A percentile compares a stretch with the other conserved stretches of the same genome.
Evolutionary conservation across 2,797 vertebrate species (phyloP).

Genomic region (Eidolon dupreanum): DNA sequence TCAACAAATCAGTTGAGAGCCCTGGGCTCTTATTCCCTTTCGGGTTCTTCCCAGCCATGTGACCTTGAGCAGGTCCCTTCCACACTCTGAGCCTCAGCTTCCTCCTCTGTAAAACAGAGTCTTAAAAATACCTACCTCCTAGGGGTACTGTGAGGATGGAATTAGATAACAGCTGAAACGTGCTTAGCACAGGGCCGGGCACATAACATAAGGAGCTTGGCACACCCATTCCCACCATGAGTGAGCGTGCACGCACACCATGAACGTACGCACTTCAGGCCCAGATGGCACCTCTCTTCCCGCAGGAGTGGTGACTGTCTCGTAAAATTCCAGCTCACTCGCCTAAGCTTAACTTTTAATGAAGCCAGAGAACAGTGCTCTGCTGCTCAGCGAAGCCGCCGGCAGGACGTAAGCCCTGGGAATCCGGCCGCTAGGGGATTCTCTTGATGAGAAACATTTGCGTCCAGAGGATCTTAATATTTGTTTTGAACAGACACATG

Average conservation of each 20-base stretch:
- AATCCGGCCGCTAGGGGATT: neutral
- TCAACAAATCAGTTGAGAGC: neutral
- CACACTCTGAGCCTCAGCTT: neutral
- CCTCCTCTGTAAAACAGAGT: neutral
- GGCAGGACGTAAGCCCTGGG: neutral
- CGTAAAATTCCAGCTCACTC: neutral
- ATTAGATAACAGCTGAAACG: neutral
- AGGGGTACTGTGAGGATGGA: neutral
- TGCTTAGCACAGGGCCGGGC: neutral
- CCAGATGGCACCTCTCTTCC: neutral
- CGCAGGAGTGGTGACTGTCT: neutral
- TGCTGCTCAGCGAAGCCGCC: neutral
- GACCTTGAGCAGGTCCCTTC: neutral
- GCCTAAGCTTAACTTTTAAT: slow-evolving; percentile 56
- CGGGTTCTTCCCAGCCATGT: neutral
- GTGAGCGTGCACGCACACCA: rapidly evolving
- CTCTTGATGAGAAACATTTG: neutral
- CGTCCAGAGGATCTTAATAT: slow-evolving; percentile 50
- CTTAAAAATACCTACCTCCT: neutral
- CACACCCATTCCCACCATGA: rapidly evolving
- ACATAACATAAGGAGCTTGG: rapidly evolving
- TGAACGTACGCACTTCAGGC: neutral
- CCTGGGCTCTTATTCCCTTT: neutral
- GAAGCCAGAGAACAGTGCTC: neutral
- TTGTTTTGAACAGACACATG: slow-evolving; percentile 71